These are phyloP conservation scores for Pantherophis guttatus DNA, from an alignment of 2,113 vertebrate genomes.

Conservation along the genomic window DNA sequence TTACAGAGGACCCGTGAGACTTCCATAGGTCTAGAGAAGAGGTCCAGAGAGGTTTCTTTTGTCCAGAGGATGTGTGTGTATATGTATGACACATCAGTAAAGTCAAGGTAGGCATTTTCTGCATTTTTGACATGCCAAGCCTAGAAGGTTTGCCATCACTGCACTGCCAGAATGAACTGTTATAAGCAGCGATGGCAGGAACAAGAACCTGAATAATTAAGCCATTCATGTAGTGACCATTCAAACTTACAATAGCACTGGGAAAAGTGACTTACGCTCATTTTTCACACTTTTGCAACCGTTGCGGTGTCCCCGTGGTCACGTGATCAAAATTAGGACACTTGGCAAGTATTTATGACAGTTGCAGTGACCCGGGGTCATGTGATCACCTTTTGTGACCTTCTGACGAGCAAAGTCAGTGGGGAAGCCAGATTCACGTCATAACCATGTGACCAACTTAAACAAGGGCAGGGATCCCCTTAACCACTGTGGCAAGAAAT, in stretches of 20 bases:
- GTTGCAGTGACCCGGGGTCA: not conserved
- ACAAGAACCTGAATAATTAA: not conserved
- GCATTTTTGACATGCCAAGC: too few relatives aligned
- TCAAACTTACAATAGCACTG: too few relatives aligned
- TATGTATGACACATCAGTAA: too few relatives aligned
- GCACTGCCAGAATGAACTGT: too few relatives aligned
- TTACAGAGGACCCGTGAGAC: too few relatives aligned
- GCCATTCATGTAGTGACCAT: too few relatives aligned
- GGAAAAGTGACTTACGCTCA: too few relatives aligned
- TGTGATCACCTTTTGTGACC: not conserved
- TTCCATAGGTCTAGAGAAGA: too few relatives aligned
- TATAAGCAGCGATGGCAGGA: not conserved
- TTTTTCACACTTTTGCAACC: not conserved
- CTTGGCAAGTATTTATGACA: not conserved
- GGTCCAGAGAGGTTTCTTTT: too few relatives aligned
- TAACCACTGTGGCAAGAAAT: not conserved
- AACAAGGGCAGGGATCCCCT: not conserved
- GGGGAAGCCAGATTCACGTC: not conserved
- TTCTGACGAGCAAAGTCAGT: not conserved
- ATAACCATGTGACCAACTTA: not conserved
- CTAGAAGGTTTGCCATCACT: not conserved
- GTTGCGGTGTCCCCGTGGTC: not conserved
- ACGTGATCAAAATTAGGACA: not conserved
- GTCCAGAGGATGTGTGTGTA: too few relatives aligned
- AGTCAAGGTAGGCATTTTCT: too few relatives aligned